Conservation (phyloP, 2,113 vertebrate genomes). For the Malurus elegans region DNA sequence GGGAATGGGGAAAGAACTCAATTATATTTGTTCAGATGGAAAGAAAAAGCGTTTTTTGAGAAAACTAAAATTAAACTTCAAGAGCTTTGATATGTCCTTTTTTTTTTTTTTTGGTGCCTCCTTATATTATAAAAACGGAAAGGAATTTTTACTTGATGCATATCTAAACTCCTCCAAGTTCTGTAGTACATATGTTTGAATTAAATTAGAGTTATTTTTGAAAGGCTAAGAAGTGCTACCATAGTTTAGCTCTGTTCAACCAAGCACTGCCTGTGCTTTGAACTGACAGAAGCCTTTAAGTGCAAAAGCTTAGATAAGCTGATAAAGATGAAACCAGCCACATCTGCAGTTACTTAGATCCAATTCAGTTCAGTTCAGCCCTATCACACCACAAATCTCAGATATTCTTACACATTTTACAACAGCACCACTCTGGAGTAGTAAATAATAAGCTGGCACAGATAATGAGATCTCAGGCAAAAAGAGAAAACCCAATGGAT, state of each 20-base stretch:
- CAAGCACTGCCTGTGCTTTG: conserved; percentile 25
- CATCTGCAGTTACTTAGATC: conserved; percentile 17
- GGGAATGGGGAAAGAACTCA: background rate
- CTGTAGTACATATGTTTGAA: conserved; percentile 1
- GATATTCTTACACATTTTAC: background rate
- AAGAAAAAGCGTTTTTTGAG: background rate
- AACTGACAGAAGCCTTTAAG: conserved; percentile 41
- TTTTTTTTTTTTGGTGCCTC: background rate
- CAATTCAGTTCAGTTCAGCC: conserved; percentile 14
- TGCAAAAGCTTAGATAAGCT: conserved; percentile 41
- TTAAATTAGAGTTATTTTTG: conserved; percentile 34
- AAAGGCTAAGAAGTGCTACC: conserved; percentile 22
- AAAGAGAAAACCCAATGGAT: background rate
- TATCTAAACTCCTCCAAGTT: background rate
- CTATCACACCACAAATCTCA: background rate
- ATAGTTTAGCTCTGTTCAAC: conserved; percentile 19
- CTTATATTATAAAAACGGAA: background rate
- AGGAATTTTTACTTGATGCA: conserved; percentile 6
- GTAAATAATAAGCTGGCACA: background rate
- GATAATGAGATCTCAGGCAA: background rate
- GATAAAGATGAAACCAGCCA: conserved; percentile 44
- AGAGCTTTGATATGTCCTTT: background rate
- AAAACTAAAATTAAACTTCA: conserved; percentile 21
- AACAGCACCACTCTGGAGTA: background rate
- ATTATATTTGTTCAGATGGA: background rate